Evolutionary conservation across 92 coral and sea anemone genomes (phyloP).

Genomic region (Epizoanthus illoricatus): DNA sequence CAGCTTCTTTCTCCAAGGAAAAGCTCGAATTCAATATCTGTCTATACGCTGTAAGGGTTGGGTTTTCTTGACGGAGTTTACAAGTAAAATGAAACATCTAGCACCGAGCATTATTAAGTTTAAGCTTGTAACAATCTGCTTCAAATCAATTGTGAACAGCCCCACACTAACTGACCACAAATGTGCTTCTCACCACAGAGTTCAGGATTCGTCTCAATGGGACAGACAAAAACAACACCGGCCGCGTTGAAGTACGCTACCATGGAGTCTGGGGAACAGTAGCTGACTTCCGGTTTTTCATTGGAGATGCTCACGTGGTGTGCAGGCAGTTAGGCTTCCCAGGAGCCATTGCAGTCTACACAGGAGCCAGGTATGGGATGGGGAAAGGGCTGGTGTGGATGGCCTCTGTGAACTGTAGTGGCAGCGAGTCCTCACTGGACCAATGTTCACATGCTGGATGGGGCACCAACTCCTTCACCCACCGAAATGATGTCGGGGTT

Average conservation of each 20-base stretch:
- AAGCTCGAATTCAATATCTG: no score
- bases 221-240: not conserved
- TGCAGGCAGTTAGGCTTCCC: conserved; percentile 17
- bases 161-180: no score
- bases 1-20: no score
- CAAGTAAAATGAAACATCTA: no score
- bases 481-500: not conserved
- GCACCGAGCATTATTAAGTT: no score
- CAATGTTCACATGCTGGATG: not conserved
- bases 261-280: conserved; percentile 33
- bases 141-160: not conserved
- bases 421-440: not conserved
- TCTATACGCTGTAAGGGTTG: no score
- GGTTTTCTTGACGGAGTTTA: no score
- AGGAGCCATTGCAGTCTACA: conserved; percentile 4
- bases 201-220: conserved; percentile 14
- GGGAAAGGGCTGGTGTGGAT: conserved; percentile 7
- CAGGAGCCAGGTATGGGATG: not conserved
- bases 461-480: not conserved
- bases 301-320: not conserved
- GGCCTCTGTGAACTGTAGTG: not conserved
- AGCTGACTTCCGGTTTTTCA: not conserved
- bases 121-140: not conserved
- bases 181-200: not conserved
- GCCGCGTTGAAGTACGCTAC: conserved; percentile 18